Percentiles rank a stretch among this genome's conserved stretches.
Evolutionary conservation across 2,888 invertebrate genomes (phyloP).

Genomic region (Calephelis perditalis): DNA sequence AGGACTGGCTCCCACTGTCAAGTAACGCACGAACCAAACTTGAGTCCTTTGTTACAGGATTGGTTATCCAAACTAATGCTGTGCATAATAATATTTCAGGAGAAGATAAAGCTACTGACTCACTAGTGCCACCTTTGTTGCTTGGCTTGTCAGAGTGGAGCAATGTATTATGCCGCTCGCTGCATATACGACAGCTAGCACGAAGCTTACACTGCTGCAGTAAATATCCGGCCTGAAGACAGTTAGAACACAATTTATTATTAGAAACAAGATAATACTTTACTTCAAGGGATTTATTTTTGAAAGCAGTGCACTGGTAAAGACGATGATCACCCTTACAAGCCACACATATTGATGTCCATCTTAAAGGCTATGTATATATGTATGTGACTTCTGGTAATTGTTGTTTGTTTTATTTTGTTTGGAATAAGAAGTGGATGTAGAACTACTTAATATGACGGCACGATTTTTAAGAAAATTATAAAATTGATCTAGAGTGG

Average conservation of each 20-base stretch:
- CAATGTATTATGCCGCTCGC: conserved; percentile 19
- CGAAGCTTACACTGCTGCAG: conserved; percentile 19
- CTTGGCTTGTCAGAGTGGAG: neutral
- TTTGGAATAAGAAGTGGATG: conserved; percentile 5
- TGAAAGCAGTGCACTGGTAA: conserved; percentile 21
- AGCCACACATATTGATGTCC: conserved; percentile 19
- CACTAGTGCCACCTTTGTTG: conserved; percentile 3
- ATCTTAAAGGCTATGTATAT: no score
- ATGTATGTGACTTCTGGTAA: neutral
- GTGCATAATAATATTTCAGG: neutral
- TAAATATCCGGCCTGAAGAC: conserved; percentile 25
- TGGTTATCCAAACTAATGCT: neutral
- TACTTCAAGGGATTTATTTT: conserved; percentile 17
- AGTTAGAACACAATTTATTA: conserved; percentile 25
- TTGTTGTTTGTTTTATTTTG: neutral
- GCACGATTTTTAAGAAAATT: conserved; percentile 29
- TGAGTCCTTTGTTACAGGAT: neutral
- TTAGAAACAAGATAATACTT: conserved; percentile 16
- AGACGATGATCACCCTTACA: conserved; percentile 26
- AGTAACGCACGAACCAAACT: neutral
- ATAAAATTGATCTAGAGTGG: conserved; percentile 22
- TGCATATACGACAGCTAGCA: conserved; percentile 22
- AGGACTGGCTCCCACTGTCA: conserved; percentile 10
- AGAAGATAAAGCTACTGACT: neutral
- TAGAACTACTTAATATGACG: conserved; percentile 29